Percentiles rank a stretch among this genome's conserved stretches.
Evolutionary conservation across 1,140 invertebrate species (phyloP).

Genomic region (Solenopsis invicta): DNA sequence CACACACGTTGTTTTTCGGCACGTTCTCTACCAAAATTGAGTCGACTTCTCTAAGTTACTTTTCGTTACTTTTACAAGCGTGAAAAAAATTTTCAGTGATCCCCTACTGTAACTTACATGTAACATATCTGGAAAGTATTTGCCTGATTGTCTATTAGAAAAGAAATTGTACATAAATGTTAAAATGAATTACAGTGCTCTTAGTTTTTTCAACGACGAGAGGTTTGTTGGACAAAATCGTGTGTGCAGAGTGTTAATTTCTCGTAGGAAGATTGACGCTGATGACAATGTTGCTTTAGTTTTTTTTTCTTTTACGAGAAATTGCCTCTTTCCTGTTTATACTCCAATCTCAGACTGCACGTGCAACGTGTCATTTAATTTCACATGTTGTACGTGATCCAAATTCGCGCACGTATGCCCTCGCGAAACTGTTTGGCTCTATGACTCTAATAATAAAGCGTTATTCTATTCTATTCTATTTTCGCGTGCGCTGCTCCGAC

Average conservation of each 20-base stretch:
- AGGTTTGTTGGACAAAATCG: too few species aligned
- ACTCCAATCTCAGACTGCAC: background rate
- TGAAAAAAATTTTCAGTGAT: too few species aligned
- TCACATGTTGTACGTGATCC: background rate
- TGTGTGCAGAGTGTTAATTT: background rate
- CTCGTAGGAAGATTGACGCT: background rate
- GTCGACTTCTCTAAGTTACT: too few species aligned
- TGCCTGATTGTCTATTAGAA: too few species aligned
- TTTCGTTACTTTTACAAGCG: too few species aligned
- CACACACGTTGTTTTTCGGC: too few species aligned
- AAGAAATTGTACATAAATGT: too few species aligned
- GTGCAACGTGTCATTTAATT: conserved; percentile 11
- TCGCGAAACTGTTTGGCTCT: background rate
- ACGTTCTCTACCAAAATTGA: too few species aligned
- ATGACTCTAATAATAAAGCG: conserved; percentile 48
- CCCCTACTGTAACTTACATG: too few species aligned
- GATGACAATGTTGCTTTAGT: conserved; percentile 11
- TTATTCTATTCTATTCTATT: conserved; percentile 52
- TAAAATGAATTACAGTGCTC: too few species aligned
- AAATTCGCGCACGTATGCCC: background rate
- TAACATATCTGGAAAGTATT: too few species aligned
- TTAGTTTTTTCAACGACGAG: too few species aligned
- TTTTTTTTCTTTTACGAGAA: background rate
- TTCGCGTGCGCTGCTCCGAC: conserved; percentile 9
- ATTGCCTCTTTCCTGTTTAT: background rate